Evolutionary conservation across 2,888 invertebrate genomes (phyloP).

Genomic region (Phrixothrix hirtus): DNA sequence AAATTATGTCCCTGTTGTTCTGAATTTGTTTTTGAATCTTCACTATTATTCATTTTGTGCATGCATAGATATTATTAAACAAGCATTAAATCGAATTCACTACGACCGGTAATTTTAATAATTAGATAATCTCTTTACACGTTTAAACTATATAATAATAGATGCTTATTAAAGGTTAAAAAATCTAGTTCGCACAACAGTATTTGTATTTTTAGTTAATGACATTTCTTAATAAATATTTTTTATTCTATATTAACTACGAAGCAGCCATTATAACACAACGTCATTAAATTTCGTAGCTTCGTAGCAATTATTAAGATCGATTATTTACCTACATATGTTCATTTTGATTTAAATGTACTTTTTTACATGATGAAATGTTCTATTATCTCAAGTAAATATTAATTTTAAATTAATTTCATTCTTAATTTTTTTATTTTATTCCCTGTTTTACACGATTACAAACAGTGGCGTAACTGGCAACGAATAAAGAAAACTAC

Average conservation of each 20-base stretch:
- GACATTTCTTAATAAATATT: constrained; percentile 5
- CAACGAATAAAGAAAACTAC: no score
- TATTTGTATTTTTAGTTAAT: constrained; percentile 1
- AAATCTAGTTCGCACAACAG: no score
- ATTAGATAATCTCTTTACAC: not conserved
- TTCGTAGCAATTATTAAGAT: constrained; percentile 4
- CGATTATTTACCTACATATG: not conserved
- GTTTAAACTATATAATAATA: no score
- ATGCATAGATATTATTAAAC: not conserved
- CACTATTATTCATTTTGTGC: constrained; percentile 15
- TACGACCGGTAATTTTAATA: not conserved
- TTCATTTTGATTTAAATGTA: no score
- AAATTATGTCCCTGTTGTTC: constrained; percentile 40
- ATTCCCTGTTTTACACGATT: not conserved
- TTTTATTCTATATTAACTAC: constrained; percentile 7
- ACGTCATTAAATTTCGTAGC: constrained; percentile 16
- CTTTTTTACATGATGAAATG: no score
- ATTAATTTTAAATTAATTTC: not conserved
- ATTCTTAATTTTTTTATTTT: not conserved
- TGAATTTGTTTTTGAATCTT: constrained; percentile 8
- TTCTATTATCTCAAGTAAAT: not conserved
- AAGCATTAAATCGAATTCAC: not conserved
- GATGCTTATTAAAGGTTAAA: no score
- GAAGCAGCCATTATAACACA: constrained; percentile 7
- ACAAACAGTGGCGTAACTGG: not conserved